A percentile compares a stretch with the other conserved stretches of the same genome.
phyloP scores from a whole-genome alignment of 2,113 vertebrate genomes.

The Rhinoptilus africanus region DNA sequence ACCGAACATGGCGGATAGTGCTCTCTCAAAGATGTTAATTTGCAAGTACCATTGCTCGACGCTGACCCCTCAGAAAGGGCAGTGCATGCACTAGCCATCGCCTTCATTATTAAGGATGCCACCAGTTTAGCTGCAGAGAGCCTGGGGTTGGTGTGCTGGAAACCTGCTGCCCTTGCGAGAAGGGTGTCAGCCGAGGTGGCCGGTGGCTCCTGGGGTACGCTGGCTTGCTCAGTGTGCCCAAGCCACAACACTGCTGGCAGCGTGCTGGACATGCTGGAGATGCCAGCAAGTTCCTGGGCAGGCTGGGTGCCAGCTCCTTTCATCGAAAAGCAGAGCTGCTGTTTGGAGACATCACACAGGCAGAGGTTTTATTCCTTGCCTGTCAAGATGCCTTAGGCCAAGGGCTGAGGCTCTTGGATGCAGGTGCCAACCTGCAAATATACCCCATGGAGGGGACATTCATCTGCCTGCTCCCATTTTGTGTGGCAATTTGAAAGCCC shows the following conservation, averaged over 20 bases:
- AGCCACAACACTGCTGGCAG: accelerated
- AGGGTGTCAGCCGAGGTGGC: accelerated
- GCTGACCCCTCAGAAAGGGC: neutral
- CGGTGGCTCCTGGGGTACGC: accelerated
- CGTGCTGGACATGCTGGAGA: accelerated
- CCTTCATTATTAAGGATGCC: neutral
- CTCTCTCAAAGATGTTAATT: neutral
- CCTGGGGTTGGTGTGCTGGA: neutral
- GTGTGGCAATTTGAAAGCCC: neutral
- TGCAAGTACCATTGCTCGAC: neutral
- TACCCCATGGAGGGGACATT: accelerated
- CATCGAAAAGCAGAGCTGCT: accelerated
- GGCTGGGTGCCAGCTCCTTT: neutral
- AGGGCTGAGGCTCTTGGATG: accelerated
- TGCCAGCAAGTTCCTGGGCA: accelerated
- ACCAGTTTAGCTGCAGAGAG: neutral
- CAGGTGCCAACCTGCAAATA: neutral
- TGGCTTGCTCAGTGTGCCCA: accelerated
- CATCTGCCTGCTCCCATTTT: neutral
- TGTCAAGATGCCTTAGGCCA: neutral
- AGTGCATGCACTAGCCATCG: neutral
- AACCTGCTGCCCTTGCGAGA: neutral
- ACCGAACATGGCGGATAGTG: neutral
- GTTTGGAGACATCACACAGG: neutral
- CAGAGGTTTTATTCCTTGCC: neutral